A percentile compares a stretch with the other conserved stretches of the same genome.
These are phyloP conservation scores for Acrocyrtus sp. DNA, from an alignment of 2,888 invertebrate genomes.

Conservation along the genomic window DNA sequence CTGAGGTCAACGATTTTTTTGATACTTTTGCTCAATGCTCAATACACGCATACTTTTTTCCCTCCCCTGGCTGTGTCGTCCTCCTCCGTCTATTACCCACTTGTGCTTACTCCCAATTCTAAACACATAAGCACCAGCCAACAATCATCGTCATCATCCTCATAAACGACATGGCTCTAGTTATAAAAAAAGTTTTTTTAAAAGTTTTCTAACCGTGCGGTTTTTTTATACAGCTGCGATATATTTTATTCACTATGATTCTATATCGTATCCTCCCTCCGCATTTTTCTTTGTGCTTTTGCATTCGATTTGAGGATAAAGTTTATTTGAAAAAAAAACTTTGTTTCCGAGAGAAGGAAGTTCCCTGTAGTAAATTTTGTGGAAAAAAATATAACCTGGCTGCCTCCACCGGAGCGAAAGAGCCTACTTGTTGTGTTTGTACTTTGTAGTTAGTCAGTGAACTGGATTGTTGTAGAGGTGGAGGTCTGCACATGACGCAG, in stretches of 20 bases:
- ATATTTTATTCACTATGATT: not conserved
- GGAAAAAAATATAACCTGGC: no score
- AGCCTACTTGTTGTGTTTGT: not conserved
- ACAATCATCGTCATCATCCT: no score
- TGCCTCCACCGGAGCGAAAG: not conserved
- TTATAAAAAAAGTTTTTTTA: no score
- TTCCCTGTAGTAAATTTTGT: not conserved
- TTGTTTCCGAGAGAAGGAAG: not conserved
- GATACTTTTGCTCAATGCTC: no score
- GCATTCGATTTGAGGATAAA: not conserved
- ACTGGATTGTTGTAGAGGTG: not conserved
- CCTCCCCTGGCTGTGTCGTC: constrained; percentile 3
- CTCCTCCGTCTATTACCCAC: not conserved
- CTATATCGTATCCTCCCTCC: not conserved
- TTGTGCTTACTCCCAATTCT: not conserved
- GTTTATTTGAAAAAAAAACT: not conserved
- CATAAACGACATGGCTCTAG: no score
- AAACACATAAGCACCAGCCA: not conserved
- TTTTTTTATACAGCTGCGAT: no score
- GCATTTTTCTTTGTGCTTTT: not conserved
- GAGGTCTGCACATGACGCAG: not conserved
- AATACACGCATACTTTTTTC: constrained; percentile 21
- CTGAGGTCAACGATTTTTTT: constrained; percentile 51
- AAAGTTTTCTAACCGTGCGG: no score
- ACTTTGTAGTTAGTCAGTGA: not conserved